A percentile compares a stretch with the other conserved stretches of the same genome.
Evolutionary conservation across 2,113 vertebrate genomes (phyloP).

Genomic region (Halcyon malimbica): DNA sequence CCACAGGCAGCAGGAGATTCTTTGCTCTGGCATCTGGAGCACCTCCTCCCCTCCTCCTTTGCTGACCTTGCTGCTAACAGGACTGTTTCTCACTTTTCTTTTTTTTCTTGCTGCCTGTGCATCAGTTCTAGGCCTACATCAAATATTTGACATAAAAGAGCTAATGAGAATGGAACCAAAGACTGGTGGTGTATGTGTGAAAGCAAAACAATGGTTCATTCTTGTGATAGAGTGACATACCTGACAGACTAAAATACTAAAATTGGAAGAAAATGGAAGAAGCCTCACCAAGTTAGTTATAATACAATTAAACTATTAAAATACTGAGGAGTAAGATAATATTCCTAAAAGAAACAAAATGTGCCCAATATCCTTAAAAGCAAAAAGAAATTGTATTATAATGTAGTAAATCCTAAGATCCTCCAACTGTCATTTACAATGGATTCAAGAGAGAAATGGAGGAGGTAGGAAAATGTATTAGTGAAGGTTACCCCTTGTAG

Average conservation of each 20-base stretch:
- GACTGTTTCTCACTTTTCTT: neutral
- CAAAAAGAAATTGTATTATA: neutral
- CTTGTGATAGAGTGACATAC: neutral
- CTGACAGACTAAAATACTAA: neutral
- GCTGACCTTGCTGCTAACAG: neutral
- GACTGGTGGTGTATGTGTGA: fast-evolving
- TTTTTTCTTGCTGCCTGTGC: neutral
- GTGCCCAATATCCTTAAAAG: neutral
- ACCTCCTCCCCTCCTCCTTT: neutral
- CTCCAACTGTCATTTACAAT: neutral
- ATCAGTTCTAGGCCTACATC: neutral
- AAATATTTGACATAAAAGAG: neutral
- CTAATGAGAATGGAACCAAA: neutral
- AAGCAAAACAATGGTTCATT: neutral
- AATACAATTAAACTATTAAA: neutral
- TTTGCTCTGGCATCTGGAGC: neutral
- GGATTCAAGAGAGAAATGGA: neutral
- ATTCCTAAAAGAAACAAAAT: neutral
- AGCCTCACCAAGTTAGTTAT: neutral
- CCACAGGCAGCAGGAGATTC: neutral
- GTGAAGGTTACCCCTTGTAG: neutral
- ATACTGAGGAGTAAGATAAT: neutral
- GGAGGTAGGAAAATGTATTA: neutral
- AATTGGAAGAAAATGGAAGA: neutral
- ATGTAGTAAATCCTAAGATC: neutral